Percentiles rank a stretch among this genome's conserved stretches.
phyloP scores from a whole-genome alignment of 2,113 vertebrate genomes.

The Tretioscincus oriximinensis region DNA sequence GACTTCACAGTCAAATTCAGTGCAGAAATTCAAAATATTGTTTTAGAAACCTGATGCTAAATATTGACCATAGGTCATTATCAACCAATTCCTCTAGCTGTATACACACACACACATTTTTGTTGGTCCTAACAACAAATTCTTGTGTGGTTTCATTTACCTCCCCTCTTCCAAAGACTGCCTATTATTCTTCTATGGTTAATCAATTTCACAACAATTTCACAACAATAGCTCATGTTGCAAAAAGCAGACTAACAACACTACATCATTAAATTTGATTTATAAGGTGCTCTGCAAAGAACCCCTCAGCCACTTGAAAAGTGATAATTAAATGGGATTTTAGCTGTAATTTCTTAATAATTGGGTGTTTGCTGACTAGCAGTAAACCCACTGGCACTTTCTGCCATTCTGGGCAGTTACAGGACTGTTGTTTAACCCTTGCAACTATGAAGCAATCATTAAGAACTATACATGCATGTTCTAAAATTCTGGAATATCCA shows the following conservation, averaged over 20 bases:
- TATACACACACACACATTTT: too few species aligned
- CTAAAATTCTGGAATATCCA: neutral
- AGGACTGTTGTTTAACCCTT: neutral
- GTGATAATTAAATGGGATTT: constrained; percentile 9
- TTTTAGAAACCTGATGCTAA: too few species aligned
- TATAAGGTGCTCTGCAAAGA: constrained; percentile 2
- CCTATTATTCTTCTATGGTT: neutral
- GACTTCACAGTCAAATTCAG: too few species aligned
- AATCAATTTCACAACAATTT: constrained; percentile 14
- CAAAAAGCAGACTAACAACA: neutral
- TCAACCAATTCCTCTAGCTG: too few species aligned
- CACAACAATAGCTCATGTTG: constrained; percentile 19
- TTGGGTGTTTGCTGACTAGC: neutral
- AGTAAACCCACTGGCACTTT: neutral
- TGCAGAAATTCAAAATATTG: too few species aligned
- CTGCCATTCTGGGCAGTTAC: neutral
- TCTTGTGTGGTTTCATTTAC: neutral
- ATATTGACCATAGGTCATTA: too few species aligned
- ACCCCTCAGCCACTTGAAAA: neutral
- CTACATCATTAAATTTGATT: constrained; percentile 14
- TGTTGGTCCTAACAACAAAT: neutral
- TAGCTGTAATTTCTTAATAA: neutral
- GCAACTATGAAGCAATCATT: neutral
- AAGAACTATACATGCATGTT: neutral
- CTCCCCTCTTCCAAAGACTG: neutral